Percentiles rank a stretch among this genome's conserved stretches.
These are phyloP conservation scores for Zophobas morio DNA, from an alignment of 1,140 invertebrate species.

Conservation along the genomic window DNA sequence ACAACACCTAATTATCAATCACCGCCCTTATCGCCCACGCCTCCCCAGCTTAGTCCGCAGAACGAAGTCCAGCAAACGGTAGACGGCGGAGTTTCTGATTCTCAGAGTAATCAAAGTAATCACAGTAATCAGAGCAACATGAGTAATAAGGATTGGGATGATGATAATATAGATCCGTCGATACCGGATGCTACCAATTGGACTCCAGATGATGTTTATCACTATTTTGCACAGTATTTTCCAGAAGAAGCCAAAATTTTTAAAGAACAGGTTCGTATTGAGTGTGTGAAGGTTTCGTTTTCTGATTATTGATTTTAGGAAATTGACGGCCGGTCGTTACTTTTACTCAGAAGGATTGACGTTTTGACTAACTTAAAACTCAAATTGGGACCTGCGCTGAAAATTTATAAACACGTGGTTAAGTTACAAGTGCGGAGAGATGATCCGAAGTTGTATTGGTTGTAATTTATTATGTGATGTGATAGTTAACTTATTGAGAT, in stretches of 20 bases:
- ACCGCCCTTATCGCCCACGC: conserved; percentile 57
- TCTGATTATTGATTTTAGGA: conserved; percentile 75
- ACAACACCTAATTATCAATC: conserved; percentile 55
- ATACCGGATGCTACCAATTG: conserved; percentile 87
- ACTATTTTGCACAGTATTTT: conserved; percentile 83
- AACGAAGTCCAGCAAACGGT: conserved; percentile 48
- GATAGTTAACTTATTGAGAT: conserved; percentile 41
- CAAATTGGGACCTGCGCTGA: conserved; percentile 88
- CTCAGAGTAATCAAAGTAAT: conserved; percentile 56
- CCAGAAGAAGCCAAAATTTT: conserved; percentile 84
- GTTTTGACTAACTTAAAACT: conserved; percentile 84
- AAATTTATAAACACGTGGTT: conserved; percentile 85
- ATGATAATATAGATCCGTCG: conserved; percentile 73
- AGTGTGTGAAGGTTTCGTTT: background rate
- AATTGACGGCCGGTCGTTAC: conserved; percentile 88
- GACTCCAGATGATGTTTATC: conserved; percentile 85
- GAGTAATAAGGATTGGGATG: conserved; percentile 62
- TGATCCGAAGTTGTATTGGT: conserved; percentile 79
- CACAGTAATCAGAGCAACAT: too few species aligned
- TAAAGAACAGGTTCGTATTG: conserved; percentile 78
- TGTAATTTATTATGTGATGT: conserved; percentile 63
- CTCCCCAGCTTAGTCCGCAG: conserved; percentile 64
- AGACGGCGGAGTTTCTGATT: conserved; percentile 59
- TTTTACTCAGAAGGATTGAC: conserved; percentile 85
- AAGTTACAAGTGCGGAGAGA: conserved; percentile 79